phyloP scores from a whole-genome alignment of 2,888 invertebrate genomes.

The Lasioglossum oenotherae region DNA sequence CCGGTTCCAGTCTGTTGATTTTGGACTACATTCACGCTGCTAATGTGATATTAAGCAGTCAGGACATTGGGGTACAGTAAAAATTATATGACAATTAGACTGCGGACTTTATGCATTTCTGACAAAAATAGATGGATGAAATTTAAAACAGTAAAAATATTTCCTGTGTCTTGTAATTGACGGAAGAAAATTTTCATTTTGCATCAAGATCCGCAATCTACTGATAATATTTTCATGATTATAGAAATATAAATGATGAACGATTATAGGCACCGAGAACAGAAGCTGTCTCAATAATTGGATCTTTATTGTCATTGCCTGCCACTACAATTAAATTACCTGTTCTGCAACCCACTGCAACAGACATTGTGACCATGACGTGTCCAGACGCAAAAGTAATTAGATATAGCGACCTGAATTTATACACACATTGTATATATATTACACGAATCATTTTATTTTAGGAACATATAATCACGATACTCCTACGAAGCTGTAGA shows the following conservation, averaged over 20 bases:
- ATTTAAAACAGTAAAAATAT: too few relatives aligned
- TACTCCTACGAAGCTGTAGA: constrained; percentile 94
- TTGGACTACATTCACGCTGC: constrained; percentile 96
- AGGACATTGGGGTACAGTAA: constrained; percentile 87
- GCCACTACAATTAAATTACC: constrained; percentile 89
- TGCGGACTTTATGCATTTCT: too few relatives aligned
- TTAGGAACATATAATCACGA: constrained; percentile 94
- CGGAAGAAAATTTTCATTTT: too few relatives aligned
- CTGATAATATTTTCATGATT: background rate
- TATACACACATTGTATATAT: background rate
- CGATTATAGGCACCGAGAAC: constrained; percentile 91
- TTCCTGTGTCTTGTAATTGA: too few relatives aligned
- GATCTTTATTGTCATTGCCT: constrained; percentile 93
- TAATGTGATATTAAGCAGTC: constrained; percentile 92
- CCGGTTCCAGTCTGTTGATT: constrained; percentile 94
- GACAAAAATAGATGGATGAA: too few relatives aligned
- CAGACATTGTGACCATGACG: constrained; percentile 86
- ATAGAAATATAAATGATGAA: background rate
- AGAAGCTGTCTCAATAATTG: constrained; percentile 95
- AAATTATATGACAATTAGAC: background rate
- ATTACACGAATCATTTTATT: constrained; percentile 52
- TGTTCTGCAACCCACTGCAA: constrained; percentile 88
- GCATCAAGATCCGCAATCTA: too few relatives aligned
- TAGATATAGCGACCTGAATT: background rate
- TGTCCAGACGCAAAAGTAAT: constrained; percentile 92